These are phyloP conservation scores for Trichogramma pretiosum DNA, from an alignment of 1,140 invertebrate species.

Conservation along the genomic window DNA sequence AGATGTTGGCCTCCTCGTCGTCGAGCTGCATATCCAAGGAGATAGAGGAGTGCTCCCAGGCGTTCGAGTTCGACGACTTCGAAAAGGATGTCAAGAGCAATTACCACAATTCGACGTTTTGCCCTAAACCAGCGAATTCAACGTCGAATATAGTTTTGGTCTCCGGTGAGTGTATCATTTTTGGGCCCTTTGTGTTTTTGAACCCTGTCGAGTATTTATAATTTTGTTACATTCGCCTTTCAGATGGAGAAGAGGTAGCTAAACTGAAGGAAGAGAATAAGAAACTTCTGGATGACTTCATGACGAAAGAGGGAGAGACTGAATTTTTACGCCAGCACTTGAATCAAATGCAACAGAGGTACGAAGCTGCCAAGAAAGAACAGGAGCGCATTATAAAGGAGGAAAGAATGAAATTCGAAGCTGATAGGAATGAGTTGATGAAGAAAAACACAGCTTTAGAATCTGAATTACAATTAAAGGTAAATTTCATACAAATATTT, in stretches of 20 bases:
- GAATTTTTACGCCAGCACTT: slow-evolving; percentile 31
- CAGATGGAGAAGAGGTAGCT: slow-evolving; percentile 25
- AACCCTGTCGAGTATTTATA: too few relatives aligned
- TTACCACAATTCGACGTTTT: too few relatives aligned
- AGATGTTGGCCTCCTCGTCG: slow-evolving; percentile 10
- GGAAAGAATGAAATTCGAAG: slow-evolving; percentile 24
- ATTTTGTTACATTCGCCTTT: slow-evolving; percentile 5
- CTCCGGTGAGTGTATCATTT: too few relatives aligned
- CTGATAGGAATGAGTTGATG: slow-evolving; percentile 24
- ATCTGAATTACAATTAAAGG: slow-evolving; percentile 32
- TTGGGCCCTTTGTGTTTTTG: too few relatives aligned
- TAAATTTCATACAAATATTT: slow-evolving; percentile 10
- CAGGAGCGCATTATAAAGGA: slow-evolving; percentile 27
- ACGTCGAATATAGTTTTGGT: slow-evolving; percentile 17
- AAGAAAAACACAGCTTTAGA: slow-evolving; percentile 33
- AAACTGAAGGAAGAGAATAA: slow-evolving; percentile 29
- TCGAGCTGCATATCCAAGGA: slow-evolving; percentile 13
- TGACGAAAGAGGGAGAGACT: slow-evolving; percentile 34
- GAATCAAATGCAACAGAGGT: slow-evolving; percentile 24
- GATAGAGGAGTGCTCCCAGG: slow-evolving; percentile 14
- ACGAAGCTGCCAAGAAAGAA: slow-evolving; percentile 28
- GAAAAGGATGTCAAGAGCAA: slow-evolving; percentile 9
- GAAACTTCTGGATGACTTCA: slow-evolving; percentile 29
- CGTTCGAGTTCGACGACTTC: slow-evolving; percentile 18
- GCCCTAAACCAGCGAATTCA: too few relatives aligned